Evolutionary conservation across 1,140 invertebrate genomes (phyloP).

Genomic region (Tetranychus urticae): DNA sequence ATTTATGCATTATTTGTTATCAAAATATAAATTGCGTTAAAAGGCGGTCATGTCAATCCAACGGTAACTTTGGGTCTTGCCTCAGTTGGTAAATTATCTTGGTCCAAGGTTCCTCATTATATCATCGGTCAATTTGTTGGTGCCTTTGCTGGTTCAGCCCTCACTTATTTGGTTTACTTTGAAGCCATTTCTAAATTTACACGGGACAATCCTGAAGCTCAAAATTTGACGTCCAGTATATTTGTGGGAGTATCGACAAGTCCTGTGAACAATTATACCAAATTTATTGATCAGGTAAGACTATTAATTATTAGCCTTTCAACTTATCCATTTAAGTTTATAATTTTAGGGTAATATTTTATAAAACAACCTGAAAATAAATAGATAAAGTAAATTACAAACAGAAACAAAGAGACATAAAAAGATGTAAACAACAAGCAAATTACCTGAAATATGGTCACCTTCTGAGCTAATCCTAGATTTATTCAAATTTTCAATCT

Average conservation of each 20-base stretch:
- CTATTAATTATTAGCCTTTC: background rate
- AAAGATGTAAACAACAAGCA: too few relatives aligned
- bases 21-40: background rate
- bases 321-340: too few relatives aligned
- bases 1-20: background rate
- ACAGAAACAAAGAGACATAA: too few relatives aligned
- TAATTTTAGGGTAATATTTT: too few relatives aligned
- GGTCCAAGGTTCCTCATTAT: conserved; percentile 25
- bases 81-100: conserved; percentile 22
- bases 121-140: conserved; percentile 29
- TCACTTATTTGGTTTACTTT: conserved; percentile 12
- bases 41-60: conserved; percentile 33
- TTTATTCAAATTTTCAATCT: too few relatives aligned
- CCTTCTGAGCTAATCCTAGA: too few relatives aligned
- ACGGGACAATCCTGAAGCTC: background rate
- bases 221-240: conserved; percentile 14
- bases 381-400: too few relatives aligned
- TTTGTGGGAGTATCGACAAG: conserved; percentile 31
- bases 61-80: conserved; percentile 28
- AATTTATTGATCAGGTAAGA: conserved; percentile 27
- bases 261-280: conserved; percentile 20
- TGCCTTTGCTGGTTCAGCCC: conserved; percentile 11
- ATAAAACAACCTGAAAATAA: too few relatives aligned
- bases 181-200: conserved; percentile 19
- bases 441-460: too few relatives aligned